Evolutionary conservation across 2,797 vertebrate species (phyloP).

Genomic region (Clarias fuscus): DNA sequence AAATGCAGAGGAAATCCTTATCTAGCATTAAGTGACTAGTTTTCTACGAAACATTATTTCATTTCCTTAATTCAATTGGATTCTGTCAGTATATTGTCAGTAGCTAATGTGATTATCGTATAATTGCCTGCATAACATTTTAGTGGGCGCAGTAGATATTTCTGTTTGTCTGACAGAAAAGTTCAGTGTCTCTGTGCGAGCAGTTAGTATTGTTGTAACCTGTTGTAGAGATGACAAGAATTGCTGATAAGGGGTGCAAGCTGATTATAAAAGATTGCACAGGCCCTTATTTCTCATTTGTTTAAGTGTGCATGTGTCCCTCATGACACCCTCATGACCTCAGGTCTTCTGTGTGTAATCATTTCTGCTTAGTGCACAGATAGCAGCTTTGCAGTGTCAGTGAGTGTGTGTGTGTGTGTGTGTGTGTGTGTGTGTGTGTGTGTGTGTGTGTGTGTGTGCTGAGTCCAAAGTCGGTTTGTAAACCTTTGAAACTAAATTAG

Average conservation of each 20-base stretch:
- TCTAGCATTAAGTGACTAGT: neutral
- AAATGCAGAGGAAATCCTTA: neutral
- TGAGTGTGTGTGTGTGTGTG: neutral
- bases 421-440: neutral
- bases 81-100: neutral
- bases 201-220: slow-evolving; percentile 66
- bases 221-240: slow-evolving; percentile 64
- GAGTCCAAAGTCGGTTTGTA: slow-evolving; percentile 21
- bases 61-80: neutral
- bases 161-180: slow-evolving; percentile 39
- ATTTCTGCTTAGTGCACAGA: slow-evolving; percentile 36
- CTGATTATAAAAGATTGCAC: slow-evolving; percentile 63
- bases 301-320: slow-evolving; percentile 16
- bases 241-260: slow-evolving; percentile 67
- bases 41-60: neutral
- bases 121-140: slow-evolving; percentile 3
- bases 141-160: neutral
- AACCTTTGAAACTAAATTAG: slow-evolving; percentile 15
- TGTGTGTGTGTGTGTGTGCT: neutral
- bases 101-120: neutral
- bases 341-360: slow-evolving; percentile 32
- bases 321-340: slow-evolving; percentile 21
- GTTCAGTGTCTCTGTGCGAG: slow-evolving; percentile 49
- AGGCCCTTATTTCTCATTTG: slow-evolving; percentile 55
- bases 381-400: slow-evolving; percentile 16